Evolutionary conservation across 2,888 invertebrate species (phyloP).

Genomic region (Diaperis boleti): DNA sequence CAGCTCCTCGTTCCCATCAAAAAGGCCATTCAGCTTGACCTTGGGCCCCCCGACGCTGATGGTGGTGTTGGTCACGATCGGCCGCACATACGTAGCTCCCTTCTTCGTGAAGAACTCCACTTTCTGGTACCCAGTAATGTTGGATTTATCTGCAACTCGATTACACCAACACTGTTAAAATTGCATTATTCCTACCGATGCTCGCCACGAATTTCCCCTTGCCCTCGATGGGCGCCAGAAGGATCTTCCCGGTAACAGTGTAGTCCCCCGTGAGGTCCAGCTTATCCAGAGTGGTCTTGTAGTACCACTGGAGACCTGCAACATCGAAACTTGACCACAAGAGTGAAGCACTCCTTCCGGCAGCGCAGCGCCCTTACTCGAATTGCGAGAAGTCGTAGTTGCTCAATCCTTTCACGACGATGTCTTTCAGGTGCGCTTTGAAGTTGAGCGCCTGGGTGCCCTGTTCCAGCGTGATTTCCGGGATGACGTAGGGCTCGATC

Average conservation of each 20-base stretch:
- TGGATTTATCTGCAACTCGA: conserved; percentile 45
- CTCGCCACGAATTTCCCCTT: conserved; percentile 52
- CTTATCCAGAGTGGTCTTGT: conserved; percentile 46
- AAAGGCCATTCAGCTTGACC: conserved; percentile 54
- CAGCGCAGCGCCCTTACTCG: conserved; percentile 46
- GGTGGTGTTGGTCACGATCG: conserved; percentile 50
- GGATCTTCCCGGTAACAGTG: conserved; percentile 56
- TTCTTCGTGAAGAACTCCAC: conserved; percentile 46
- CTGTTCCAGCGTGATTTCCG: conserved; percentile 54
- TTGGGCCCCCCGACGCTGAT: conserved; percentile 52
- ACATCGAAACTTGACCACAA: conserved; percentile 52
- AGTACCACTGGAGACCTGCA: conserved; percentile 52
- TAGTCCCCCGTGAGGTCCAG: conserved; percentile 54
- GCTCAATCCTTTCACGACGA: conserved; percentile 48
- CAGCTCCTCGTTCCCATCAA: conserved; percentile 53
- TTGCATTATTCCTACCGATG: conserved; percentile 48
- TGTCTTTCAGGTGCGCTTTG: conserved; percentile 51
- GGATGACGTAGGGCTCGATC: conserved; percentile 57
- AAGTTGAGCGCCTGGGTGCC: conserved; percentile 53
- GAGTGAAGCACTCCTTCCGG: not conserved
- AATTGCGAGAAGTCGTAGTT: conserved; percentile 50
- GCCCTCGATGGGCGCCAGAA: conserved; percentile 57
- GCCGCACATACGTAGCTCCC: conserved; percentile 49
- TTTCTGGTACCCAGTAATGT: conserved; percentile 52
- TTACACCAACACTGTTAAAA: conserved; percentile 9